Conservation (phyloP, 2,888 invertebrate species). For the Brachyptera risi region DNA sequence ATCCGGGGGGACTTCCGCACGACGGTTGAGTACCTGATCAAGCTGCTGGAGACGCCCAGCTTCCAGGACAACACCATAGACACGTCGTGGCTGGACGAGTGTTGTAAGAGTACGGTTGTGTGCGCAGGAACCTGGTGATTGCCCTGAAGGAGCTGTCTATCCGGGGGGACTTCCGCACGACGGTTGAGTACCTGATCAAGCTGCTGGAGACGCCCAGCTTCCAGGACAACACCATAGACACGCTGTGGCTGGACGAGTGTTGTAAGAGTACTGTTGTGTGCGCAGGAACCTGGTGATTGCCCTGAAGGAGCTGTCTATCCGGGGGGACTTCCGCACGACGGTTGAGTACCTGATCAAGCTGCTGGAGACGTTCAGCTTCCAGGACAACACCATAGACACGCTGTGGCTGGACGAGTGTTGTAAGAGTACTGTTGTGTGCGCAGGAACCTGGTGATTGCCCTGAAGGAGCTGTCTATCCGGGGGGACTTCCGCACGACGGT, state of each 20-base stretch:
- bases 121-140: constrained; percentile 84
- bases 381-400: constrained; percentile 89
- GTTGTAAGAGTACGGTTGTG: too few relatives aligned
- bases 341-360: constrained; percentile 97
- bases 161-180: constrained; percentile 96
- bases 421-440: too few relatives aligned
- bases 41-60: constrained; percentile 84
- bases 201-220: constrained; percentile 90
- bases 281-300: constrained; percentile 89
- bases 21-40: constrained; percentile 96
- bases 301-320: constrained; percentile 92
- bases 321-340: constrained; percentile 97
- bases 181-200: constrained; percentile 96
- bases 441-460: constrained; percentile 90
- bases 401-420: constrained; percentile 99
- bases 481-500: constrained; percentile 99
- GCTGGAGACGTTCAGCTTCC: constrained; percentile 87
- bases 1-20: constrained; percentile 98
- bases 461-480: constrained; percentile 95
- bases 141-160: constrained; percentile 97
- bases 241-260: constrained; percentile 99
- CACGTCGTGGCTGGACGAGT: constrained; percentile 98
- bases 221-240: constrained; percentile 88
- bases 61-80: constrained; percentile 92
- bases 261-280: too few relatives aligned